Evolutionary conservation across 2,797 vertebrate genomes (phyloP), one percentile per base, ranked within the genome.

Genomic region (Arctocebus calabarensis): DNA sequence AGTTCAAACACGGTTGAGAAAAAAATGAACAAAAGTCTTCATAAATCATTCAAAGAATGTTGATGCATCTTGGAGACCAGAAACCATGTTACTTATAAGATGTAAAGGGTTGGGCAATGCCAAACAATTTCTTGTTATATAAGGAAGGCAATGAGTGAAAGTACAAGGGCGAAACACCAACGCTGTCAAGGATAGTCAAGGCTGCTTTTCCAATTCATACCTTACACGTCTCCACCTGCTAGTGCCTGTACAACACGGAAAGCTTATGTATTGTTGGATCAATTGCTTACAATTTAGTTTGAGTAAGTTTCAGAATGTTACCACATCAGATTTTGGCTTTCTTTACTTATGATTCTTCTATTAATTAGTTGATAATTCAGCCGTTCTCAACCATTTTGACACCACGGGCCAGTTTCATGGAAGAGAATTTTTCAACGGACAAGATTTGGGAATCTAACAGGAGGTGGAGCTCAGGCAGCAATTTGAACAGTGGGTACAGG

Each of bases 31-130:
- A 37, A 91, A 92, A 45, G 22, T 68, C 45, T 29, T 71, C 45
- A 62, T 89, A 84, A 92, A 40, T 70, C 62, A 90, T 82, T 92
- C 75, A 57, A 34, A 82, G 61, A 82, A 91, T 20, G 22, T n/a
- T 70, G 20, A 45, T 48, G 52, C 22, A 23, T 48, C 32, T 17
- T 22, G 84, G 32, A 73, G 10, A 55, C 74, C 27, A 81, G 45
- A 8, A 93, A 27, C 12, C 23, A 75, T 23, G 52, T 52, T 57
- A 20, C 52, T 75, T 74, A n/a, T 82, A 29, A 91, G n/a, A 82
- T 25, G 43, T 5, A 78, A 90, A 91, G n/a, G 20, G 10, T 12
- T 52, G 3, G 23, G 8, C 43, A 92, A 73, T 32, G 37, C 37
- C 66, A 74, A 73, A 57, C 32, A 48, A 13, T 84, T 22, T 74